These are phyloP conservation scores for Melipona beecheii DNA, from an alignment of 2,888 invertebrate genomes.

Conservation along the genomic window DNA sequence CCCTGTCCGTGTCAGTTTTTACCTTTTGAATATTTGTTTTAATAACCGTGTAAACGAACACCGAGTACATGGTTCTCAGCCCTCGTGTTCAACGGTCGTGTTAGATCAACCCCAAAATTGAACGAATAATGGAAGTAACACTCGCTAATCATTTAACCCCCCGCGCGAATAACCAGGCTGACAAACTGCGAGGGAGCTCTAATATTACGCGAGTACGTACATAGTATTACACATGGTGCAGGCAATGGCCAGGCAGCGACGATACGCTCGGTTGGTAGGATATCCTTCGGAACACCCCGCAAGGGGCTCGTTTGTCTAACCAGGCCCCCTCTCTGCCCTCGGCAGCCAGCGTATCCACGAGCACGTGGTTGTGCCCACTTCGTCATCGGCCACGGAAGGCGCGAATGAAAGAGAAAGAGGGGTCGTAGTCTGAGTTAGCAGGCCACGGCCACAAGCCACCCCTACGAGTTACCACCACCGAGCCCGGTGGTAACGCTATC, in stretches of 20 bases:
- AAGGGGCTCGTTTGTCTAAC: conserved; percentile 82
- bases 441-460: conserved; percentile 59
- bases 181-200: conserved; percentile 75
- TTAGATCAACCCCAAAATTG: conserved; percentile 27
- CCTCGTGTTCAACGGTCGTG: conserved; percentile 4
- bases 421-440: conserved; percentile 49
- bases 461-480: conserved; percentile 52
- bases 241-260: conserved; percentile 74
- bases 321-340: conserved; percentile 65
- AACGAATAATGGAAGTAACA: conserved; percentile 53
- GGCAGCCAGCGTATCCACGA: conserved; percentile 65
- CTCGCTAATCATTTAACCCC: conserved; percentile 49
- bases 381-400: conserved; percentile 72
- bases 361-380: conserved; percentile 76
- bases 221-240: conserved; percentile 78
- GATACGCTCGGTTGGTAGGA: conserved; percentile 78
- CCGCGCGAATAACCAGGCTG: conserved; percentile 49
- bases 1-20: too few relatives aligned
- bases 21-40: background rate
- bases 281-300: conserved; percentile 81
- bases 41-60: background rate
- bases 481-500: conserved; percentile 35
- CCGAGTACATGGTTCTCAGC: background rate
- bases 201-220: conserved; percentile 80
- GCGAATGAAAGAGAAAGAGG: conserved; percentile 55